Base-by-base conservation (phyloP, 2,113 vertebrate species). In the Cryptotis parvus region DNA sequence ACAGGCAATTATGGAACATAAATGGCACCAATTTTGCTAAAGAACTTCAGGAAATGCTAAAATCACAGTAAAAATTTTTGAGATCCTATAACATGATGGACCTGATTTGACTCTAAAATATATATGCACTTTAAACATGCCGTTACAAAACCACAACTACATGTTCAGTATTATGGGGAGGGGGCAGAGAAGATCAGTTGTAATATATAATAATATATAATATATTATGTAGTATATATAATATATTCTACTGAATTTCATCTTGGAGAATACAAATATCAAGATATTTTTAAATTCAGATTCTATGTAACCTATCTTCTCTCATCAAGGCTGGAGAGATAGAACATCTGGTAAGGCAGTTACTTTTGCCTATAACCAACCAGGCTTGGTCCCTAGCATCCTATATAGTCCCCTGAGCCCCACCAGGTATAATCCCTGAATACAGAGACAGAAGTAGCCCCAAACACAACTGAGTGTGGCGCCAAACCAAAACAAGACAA, bases 41-140 rank as follows among this genome's bases (percentile, higher is more conserved):
- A 90, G 65, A 91, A 91, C 22, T 65, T 91, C 15, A 39, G 66
- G 24, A 84, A 74, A 83, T 68, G 18, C 37, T 73, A 80, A 75
- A 72, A 68, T 43, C 39, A 55, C 10, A 86, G n/a, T 27, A 45
- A 1, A 20, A 78, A 69, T 69, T 79, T 86, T 89, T 87, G n/a
- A 65, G 58, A 68, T 66, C 37, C 9, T 4, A 70, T 88, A 65
- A 75, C 65, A 49, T 75, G 49, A 7, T 52, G 75, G n/a, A 69
- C 55, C 43, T 70, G 4, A 66, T 68, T 33, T 77, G 41, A 63
- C 31, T 41, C 65, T 80, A 84, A 87, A 84, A 77, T 58, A 65
- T 12, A 65, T 33, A 6, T 78, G 79, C 68, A 83, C 55, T 61
- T 94, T 84, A 72, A 0, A 73, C 3, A 18, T n/a, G 5, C 22